These are phyloP conservation scores for Microcebus lehilahytsara DNA, from an alignment of 2,113 vertebrate genomes.

Conservation along the genomic window DNA sequence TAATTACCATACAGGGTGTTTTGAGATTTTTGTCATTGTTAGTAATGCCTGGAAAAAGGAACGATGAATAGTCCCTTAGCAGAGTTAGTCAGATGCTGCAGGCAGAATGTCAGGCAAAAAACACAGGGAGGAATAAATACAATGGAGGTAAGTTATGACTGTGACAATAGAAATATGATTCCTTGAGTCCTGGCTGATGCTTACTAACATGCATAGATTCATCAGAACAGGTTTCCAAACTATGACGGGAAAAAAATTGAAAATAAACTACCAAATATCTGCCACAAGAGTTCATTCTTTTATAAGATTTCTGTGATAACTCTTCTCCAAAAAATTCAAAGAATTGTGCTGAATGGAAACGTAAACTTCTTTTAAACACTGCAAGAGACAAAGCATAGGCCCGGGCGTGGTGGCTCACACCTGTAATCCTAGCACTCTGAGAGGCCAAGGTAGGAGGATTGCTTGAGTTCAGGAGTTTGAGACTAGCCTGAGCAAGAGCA, in stretches of 20 bases:
- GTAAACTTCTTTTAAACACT: not conserved
- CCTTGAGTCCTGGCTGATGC: not conserved
- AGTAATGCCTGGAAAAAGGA: not conserved
- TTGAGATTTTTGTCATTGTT: not conserved
- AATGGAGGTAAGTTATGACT: not conserved
- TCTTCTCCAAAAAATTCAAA: not conserved
- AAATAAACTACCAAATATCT: not conserved
- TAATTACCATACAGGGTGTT: not conserved
- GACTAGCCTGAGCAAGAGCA: no score
- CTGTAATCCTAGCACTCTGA: no score
- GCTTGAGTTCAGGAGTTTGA: no score
- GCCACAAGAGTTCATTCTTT: not conserved
- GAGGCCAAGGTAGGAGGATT: no score
- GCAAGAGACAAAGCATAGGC: not conserved
- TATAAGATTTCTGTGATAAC: not conserved
- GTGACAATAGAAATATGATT: not conserved
- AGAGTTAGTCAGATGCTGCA: slow-evolving; percentile 26
- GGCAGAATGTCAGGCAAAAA: not conserved
- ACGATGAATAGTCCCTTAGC: not conserved
- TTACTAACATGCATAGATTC: not conserved
- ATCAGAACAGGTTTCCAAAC: not conserved
- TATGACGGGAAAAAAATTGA: not conserved
- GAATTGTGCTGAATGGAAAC: not conserved
- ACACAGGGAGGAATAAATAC: not conserved
- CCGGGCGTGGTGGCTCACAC: no score